phyloP scores from a whole-genome alignment of 2,797 vertebrate genomes.

The Coregonus ussuriensis region DNA sequence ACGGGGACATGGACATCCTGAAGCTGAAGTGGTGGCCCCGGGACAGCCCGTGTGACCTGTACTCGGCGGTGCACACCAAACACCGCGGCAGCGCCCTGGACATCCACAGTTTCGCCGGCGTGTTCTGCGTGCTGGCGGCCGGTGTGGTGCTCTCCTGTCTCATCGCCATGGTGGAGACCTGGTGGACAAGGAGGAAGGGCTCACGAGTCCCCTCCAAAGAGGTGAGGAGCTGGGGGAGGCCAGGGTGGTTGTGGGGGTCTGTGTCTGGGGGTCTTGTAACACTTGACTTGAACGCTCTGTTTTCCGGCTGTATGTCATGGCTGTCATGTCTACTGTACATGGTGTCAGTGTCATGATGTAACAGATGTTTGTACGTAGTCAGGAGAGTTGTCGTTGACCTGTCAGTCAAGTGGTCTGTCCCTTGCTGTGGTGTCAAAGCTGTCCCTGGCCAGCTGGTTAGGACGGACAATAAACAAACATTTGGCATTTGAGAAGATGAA shows the following conservation, averaged over 20 bases:
- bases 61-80: conserved; percentile 87
- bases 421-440: not conserved
- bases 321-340: not conserved
- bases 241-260: conserved; percentile 2
- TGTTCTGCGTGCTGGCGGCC: conserved; percentile 96
- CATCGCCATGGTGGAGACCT: conserved; percentile 98
- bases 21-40: conserved; percentile 74
- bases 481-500: not conserved
- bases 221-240: conserved; percentile 19
- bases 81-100: conserved; percentile 92
- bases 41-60: conserved; percentile 94
- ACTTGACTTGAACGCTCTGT: not conserved
- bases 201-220: conserved; percentile 91
- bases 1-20: conserved; percentile 7
- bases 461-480: not conserved
- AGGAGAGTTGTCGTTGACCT: not conserved
- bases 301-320: not conserved
- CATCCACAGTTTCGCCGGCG: conserved; percentile 97
- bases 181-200: conserved; percentile 97
- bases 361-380: not conserved
- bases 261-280: not conserved
- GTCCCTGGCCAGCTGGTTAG: not conserved
- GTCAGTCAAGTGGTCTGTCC: not conserved
- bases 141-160: conserved; percentile 96
- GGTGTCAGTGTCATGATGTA: not conserved